A percentile compares a stretch with the other conserved stretches of the same genome.
Evolutionary conservation across 2,113 vertebrate genomes (phyloP).

Genomic region (Phrynosoma blainvillii): DNA sequence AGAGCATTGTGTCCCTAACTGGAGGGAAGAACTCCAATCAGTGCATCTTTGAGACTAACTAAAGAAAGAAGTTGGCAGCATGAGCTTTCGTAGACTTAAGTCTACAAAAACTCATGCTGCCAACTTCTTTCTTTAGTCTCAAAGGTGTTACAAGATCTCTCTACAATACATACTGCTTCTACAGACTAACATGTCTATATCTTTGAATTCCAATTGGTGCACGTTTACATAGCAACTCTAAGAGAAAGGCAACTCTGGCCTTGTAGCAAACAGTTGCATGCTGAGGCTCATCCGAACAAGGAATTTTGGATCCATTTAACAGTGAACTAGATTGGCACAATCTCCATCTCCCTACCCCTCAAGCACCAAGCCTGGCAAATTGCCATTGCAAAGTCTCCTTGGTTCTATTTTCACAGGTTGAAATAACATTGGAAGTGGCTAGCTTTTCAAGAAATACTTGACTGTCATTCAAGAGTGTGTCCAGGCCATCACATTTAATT

Average conservation of each 20-base stretch:
- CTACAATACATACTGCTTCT: too few species aligned
- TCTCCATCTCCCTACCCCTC: background rate
- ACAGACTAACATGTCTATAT: too few species aligned
- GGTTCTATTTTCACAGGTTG: background rate
- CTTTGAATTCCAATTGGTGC: too few species aligned
- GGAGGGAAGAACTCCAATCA: too few species aligned
- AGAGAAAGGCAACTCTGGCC: background rate
- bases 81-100: too few species aligned
- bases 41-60: too few species aligned
- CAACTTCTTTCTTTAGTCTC: too few species aligned
- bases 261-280: background rate
- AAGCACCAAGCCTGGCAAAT: background rate
- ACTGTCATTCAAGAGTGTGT: background rate
- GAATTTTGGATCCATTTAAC: background rate
- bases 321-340: background rate
- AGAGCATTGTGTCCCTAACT: too few species aligned
- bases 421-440: constrained; percentile 18
- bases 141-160: too few species aligned
- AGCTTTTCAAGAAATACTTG: background rate
- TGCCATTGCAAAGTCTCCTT: background rate
- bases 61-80: too few species aligned
- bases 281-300: background rate
- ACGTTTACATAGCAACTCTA: background rate
- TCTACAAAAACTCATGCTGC: too few species aligned
- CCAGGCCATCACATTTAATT: constrained; percentile 3